phyloP scores from a whole-genome alignment of 2,888 invertebrate species.

The Cheilosia variabilis region DNA sequence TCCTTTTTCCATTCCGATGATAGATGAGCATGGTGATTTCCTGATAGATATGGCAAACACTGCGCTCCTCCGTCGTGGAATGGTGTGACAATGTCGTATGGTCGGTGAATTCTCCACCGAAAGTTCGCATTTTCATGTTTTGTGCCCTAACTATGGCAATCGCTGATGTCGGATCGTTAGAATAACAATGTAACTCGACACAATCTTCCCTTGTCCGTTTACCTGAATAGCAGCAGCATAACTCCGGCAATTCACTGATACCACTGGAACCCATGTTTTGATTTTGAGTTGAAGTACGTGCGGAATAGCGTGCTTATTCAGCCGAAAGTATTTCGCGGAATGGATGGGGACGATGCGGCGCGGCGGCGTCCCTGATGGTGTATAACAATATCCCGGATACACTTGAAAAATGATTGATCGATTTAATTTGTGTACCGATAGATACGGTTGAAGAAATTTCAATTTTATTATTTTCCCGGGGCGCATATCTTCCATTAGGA shows the following conservation, averaged over 20 bases:
- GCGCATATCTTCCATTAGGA: no score
- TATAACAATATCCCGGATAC: no score
- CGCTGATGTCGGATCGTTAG: conserved; percentile 31
- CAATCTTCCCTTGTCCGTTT: neutral
- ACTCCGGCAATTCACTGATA: neutral
- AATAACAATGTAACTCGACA: conserved; percentile 18
- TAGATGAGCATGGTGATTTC: conserved; percentile 62
- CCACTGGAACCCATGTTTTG: conserved; percentile 25
- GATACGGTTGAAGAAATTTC: no score
- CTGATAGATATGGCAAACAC: conserved; percentile 30
- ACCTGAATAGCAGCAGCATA: neutral
- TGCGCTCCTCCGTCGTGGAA: neutral
- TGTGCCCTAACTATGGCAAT: conserved; percentile 59
- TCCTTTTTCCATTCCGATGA: conserved; percentile 58
- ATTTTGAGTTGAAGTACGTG: conserved; percentile 7
- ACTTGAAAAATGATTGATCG: no score
- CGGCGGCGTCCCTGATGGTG: neutral
- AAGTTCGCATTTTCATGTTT: conserved; percentile 39
- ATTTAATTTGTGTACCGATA: no score
- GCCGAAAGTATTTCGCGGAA: neutral
- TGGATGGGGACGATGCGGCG: no score
- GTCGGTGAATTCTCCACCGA: neutral
- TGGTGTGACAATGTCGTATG: conserved; percentile 6
- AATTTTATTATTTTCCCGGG: no score
- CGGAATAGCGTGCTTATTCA: neutral